Percentiles rank a stretch among this genome's conserved stretches.
Evolutionary conservation across 2,888 invertebrate species (phyloP).

Genomic region (Aspidiotus rigidus): DNA sequence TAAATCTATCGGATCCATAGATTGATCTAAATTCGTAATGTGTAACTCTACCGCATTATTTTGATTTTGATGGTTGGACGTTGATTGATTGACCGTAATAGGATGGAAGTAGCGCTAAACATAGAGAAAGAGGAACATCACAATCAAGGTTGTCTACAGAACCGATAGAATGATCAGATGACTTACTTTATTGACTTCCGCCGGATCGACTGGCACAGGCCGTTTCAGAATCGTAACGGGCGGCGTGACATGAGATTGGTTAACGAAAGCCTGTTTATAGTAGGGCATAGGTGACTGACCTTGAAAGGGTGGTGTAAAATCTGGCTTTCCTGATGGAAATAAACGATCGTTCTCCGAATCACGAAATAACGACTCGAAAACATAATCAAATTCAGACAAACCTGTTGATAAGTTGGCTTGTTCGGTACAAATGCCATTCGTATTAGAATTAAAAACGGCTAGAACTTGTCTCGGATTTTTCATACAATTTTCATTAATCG

Average conservation of each 20-base stretch:
- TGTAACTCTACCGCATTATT: slow-evolving; percentile 48
- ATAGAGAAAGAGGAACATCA: neutral
- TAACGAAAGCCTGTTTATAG: neutral
- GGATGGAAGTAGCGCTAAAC: slow-evolving; percentile 35
- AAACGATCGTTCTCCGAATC: neutral
- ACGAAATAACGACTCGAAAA: no score
- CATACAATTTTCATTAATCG: neutral
- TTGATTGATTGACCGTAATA: slow-evolving; percentile 33
- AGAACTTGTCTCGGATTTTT: slow-evolving; percentile 14
- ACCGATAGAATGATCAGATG: no score
- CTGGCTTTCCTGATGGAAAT: slow-evolving; percentile 9
- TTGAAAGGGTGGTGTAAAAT: neutral
- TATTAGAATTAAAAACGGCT: slow-evolving; percentile 11
- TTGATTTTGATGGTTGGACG: slow-evolving; percentile 24
- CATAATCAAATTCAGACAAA: neutral
- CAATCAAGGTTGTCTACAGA: neutral
- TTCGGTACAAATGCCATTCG: slow-evolving; percentile 12
- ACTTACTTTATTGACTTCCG: slow-evolving; percentile 15
- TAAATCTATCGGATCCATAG: slow-evolving; percentile 57
- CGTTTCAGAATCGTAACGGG: slow-evolving; percentile 21
- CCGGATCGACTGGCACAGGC: slow-evolving; percentile 4
- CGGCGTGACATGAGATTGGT: slow-evolving; percentile 8
- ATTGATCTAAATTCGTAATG: slow-evolving; percentile 62
- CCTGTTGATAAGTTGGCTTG: neutral
- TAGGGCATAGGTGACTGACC: neutral